Conservation (phyloP, 2,797 vertebrate species). For the Hydrophis major region DNA sequence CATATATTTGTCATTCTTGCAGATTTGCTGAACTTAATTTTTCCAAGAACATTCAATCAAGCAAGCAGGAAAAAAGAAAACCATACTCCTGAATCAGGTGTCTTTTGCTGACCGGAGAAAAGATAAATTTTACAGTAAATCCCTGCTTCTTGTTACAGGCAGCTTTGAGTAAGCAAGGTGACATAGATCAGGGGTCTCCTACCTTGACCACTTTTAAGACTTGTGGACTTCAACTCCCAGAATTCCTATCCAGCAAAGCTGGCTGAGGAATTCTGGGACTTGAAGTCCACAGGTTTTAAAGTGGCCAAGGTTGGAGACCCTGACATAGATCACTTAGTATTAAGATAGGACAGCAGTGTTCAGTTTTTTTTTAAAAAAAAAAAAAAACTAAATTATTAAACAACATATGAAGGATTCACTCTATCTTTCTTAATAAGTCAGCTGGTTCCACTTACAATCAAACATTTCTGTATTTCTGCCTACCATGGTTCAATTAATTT, state of each 20-base stretch:
- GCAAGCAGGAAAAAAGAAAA: background rate
- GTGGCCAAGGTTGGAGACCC: too few relatives aligned
- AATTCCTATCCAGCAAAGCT: too few relatives aligned
- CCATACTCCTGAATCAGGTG: background rate
- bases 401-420: background rate
- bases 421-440: background rate
- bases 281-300: too few relatives aligned
- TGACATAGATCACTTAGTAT: background rate
- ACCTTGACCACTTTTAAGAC: too few relatives aligned
- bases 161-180: background rate
- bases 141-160: background rate
- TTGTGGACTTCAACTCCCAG: too few relatives aligned
- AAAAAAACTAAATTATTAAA: background rate
- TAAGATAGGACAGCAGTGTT: background rate
- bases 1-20: background rate
- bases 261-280: too few relatives aligned
- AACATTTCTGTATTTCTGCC: slow-evolving; percentile 6
- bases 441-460: slow-evolving; percentile 17
- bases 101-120: background rate
- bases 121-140: background rate
- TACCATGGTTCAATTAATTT: slow-evolving; percentile 1
- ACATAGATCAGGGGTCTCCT: background rate
- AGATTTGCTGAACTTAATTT: background rate
- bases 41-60: background rate
- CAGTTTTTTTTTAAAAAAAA: background rate